Evolutionary conservation across 30 jellyfish, hydroid and myxozoan species (phyloP), one percentile per base, ranked within the genome.

Genomic region (Hydra vulgaris): DNA sequence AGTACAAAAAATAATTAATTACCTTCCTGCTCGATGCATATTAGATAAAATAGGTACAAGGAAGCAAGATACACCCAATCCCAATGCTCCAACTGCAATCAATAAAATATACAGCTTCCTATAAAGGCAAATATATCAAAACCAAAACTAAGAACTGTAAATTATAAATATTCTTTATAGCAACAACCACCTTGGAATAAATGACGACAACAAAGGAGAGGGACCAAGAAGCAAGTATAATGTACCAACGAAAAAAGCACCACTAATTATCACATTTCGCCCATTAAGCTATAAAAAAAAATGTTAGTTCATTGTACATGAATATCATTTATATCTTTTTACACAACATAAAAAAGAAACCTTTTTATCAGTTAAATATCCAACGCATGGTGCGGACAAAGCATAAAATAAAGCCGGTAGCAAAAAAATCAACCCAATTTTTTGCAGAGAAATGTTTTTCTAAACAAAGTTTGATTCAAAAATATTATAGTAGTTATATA

Each of bases 181-280:
- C n/a, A n/a, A n/a, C n/a, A n/a, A n/a, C 61, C 66, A 83, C 90
- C 79, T 26, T 53, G 90, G 94, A 27, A 90, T 67, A 70, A 71
- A 69, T 15, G 82, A 15, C 15, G 24, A 70, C 15, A 86, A 70
- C 22, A 90, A 74, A 12, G 97, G 97, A 12, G 88, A 78, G 15
- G 97, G 97, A 15, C 97, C 97, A n/a, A 90, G 79, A 22, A 86
- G 27, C 18, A 86, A 68, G 61, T 71, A 90, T 8, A 76, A 21
- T 7, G 79, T 18, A 20, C 80, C 95, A 74, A 79, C 61, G 7
- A 61, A 21, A 54, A 83, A 18, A 53, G 52, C 22, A 22, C 90
- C 90, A 67, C 83, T 79, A 24, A 74, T 53, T 15, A 87, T 75
- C 17, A 54, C 23, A 12, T 27, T 1, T 25, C 95, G 54, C 18